Evolutionary conservation across 2,797 vertebrate genomes (phyloP), one percentile per base, ranked within the genome.

Genomic region (Gymnoscopelus braueri): DNA sequence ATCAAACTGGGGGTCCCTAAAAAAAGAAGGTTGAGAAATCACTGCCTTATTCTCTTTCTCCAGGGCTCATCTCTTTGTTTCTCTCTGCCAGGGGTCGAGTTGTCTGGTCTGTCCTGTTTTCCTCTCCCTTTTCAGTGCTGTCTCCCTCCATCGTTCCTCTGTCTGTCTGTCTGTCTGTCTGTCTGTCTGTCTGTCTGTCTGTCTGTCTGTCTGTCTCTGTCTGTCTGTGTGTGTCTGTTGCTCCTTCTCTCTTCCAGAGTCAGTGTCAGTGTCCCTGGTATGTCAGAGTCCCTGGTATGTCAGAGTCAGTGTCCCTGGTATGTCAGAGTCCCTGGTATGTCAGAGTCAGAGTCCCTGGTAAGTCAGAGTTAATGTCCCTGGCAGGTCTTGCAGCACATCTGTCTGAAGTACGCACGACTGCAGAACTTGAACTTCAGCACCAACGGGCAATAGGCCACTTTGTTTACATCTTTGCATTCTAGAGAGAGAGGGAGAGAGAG

Each of bases 391-490:
- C 98, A 99, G 93, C 98, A 99, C 96, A 99, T 99, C 95, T 99
- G 98, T 91, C 98, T 97, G 95, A 99, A 99, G 95, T 99, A 99
- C 39, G 97, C 98, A 72, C 98, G 96, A 85, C 96, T 98, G 94
- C 98, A 99, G 94, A 99, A 99, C 91, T 99, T 98, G 95, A 99
- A 99, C 95, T 99, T 99, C 89, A 98, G 93, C 82, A 99, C 98
- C 94, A 99, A 94, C 79, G 98, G 98, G 94, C 98, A 99, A 91
- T 99, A 99, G 3, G 98, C 98, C 94, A 99, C 98, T 94, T 99
- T 99, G 95, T 98, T 99, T 89, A 99, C 98, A 91, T 99, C 98
- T 96, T 98, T 99, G 95, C 98, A 99, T 93, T 99, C 98, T 99
- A 80, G 81, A 80, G 14, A 68, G 24, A 59, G 49, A 24, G 24